Conservation (phyloP, 2,888 invertebrate species). For the Phasia obesa region DNA sequence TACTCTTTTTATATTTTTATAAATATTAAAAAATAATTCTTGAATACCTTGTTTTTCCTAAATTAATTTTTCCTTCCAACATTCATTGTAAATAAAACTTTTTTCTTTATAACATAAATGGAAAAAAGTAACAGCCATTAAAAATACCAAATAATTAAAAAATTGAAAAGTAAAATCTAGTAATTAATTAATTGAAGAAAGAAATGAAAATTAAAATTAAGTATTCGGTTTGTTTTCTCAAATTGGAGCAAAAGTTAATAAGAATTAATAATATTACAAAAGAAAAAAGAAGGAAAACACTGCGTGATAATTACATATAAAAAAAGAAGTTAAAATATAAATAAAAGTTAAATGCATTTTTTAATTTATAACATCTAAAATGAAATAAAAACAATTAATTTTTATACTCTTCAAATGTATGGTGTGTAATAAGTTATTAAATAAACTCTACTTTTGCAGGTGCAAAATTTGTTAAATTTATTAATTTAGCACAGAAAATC, state of each 20-base stretch:
- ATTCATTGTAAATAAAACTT: conserved; percentile 56
- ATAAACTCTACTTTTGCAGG: not conserved
- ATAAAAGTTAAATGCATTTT: conserved; percentile 4
- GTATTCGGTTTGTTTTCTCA: conserved; percentile 19
- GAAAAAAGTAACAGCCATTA: conserved; percentile 63
- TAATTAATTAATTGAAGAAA: conserved; percentile 21
- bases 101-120: conserved; percentile 20
- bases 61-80: conserved; percentile 16
- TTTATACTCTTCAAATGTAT: not conserved
- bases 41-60: conserved; percentile 37
- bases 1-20: not conserved
- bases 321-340: not conserved
- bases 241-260: conserved; percentile 27
- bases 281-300: conserved; percentile 45
- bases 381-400: conserved; percentile 17
- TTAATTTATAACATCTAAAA: conserved; percentile 28
- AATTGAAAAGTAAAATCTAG: conserved; percentile 56
- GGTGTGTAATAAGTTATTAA: conserved; percentile 30
- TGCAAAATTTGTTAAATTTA: conserved; percentile 5
- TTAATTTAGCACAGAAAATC: conserved; percentile 14
- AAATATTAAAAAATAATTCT: not conserved
- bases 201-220: conserved; percentile 16
- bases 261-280: conserved; percentile 30
- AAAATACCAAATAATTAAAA: conserved; percentile 70
- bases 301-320: conserved; percentile 69